Evolutionary conservation across 2,888 invertebrate species (phyloP).

Genomic region (Acleris laterana): DNA sequence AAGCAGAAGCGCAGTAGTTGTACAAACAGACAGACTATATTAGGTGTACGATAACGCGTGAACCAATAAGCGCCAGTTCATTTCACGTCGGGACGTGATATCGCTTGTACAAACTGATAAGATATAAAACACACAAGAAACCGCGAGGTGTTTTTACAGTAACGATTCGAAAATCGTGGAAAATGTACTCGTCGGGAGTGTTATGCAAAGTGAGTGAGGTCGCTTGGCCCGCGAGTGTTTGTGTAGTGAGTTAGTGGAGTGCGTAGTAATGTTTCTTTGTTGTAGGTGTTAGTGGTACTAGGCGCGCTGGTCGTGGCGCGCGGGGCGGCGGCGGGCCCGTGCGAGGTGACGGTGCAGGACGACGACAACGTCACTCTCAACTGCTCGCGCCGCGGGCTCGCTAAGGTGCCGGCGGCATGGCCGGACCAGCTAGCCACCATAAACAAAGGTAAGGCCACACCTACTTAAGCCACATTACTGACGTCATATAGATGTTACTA

Average conservation of each 20-base stretch:
- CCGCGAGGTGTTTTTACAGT: conserved; percentile 69
- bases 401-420: conserved; percentile 63
- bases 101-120: conserved; percentile 68
- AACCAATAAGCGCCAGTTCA: conserved; percentile 71
- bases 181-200: conserved; percentile 64
- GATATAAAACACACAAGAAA: conserved; percentile 66
- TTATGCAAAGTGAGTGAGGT: conserved; percentile 67
- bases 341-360: conserved; percentile 67
- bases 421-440: conserved; percentile 63
- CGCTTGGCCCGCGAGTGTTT: conserved; percentile 49
- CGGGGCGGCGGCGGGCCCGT: conserved; percentile 53
- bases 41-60: conserved; percentile 68
- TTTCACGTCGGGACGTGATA: conserved; percentile 70
- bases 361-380: conserved; percentile 67
- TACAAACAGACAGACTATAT: conserved; percentile 56
- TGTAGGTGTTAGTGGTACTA: conserved; percentile 78
- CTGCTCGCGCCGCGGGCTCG: conserved; percentile 70
- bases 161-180: conserved; percentile 64
- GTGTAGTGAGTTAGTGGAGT: conserved; percentile 42
- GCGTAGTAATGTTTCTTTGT: conserved; percentile 72
- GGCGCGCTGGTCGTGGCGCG: conserved; percentile 66
- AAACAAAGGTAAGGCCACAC: conserved; percentile 64
- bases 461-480: background rate
- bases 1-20: conserved; percentile 66
- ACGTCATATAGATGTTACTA: conserved; percentile 14